Base-by-base conservation (phyloP, 1,140 invertebrate species). In the Diabrotica virgifera region DNA sequence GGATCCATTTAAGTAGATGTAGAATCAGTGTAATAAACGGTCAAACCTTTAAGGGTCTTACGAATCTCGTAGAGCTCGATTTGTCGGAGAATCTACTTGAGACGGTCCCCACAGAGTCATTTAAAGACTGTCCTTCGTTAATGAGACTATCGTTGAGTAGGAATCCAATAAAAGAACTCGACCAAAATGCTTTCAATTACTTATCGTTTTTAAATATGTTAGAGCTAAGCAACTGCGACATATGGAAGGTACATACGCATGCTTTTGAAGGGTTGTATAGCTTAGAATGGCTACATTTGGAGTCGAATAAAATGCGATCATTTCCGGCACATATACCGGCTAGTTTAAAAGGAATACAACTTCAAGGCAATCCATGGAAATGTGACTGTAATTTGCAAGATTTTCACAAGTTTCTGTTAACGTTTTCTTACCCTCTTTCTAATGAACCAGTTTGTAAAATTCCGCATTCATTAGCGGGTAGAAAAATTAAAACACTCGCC, bases 31-130 rank as follows among this genome's bases (percentile, higher is more conserved):
- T 86, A 69, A 87, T 96, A 65, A 87, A 92, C 70, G 85, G 87
- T 59, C 82, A 84, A 68, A 89, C 93, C 5, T 93, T 95, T 76
- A 84, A 86, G 37, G 91, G 92, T 2, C 82, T 96, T 11, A 88
- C 89, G 11, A 95, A 95, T 75, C 81, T 96, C 36, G 90, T 96
- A 4, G 93, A 95, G 76, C 80, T 96, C 63, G 93, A 96, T 80
- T 80, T 96, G 2, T 91, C 90, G 5, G 85, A 89, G 69, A 96
- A 96, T 79, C 82, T 86, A 52, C 80, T 95, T 64, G 85, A 86
- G 12, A 79, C 86, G 38, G 84, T 95, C 65, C 93, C 94, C 3
- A 86, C 87, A 8, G 84, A 85, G 50, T 88, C 90, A 9, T 91
- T 95, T 68, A 78, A 84, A 6, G 89, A 90, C 70, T 90, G 88